These are phyloP conservation scores for Endotricha flammealis DNA, from an alignment of 2,888 invertebrate species.

Conservation along the genomic window DNA sequence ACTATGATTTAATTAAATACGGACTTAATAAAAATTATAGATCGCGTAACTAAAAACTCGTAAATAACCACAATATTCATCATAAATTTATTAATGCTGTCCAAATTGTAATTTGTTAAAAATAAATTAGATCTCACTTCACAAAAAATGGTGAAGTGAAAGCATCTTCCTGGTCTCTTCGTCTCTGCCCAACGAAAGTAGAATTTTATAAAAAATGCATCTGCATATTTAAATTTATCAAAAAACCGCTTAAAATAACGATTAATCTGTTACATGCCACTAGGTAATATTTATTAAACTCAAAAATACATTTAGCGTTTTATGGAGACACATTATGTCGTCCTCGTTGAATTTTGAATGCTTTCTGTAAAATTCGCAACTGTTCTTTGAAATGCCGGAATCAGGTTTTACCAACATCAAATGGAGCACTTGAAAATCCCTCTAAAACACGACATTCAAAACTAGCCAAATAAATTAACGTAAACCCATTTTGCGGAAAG, in stretches of 20 bases:
- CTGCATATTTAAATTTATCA: not conserved
- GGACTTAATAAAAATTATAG: conserved; percentile 5
- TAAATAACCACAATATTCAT: too few relatives aligned
- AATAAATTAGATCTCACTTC: too few relatives aligned
- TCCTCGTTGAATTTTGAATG: conserved; percentile 1
- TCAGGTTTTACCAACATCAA: not conserved
- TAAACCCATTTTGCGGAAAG: not conserved
- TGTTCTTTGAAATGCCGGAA: not conserved
- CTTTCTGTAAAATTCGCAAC: not conserved
- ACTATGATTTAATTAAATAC: too few relatives aligned
- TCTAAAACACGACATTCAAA: not conserved
- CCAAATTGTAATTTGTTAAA: conserved; percentile 1
- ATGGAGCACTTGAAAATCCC: not conserved
- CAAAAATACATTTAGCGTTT: not conserved
- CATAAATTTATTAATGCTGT: too few relatives aligned
- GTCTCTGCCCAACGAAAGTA: not conserved
- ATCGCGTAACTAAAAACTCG: too few relatives aligned
- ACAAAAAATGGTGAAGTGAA: conserved; percentile 3
- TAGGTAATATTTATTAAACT: not conserved
- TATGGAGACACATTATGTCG: not conserved
- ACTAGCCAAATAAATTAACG: not conserved
- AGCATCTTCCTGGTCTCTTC: too few relatives aligned
- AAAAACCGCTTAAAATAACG: not conserved
- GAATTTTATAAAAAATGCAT: not conserved
- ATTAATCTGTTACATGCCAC: not conserved